A percentile compares a stretch with the other conserved stretches of the same genome.
Evolutionary conservation across 2,888 invertebrate genomes (phyloP).

Genomic region (Cloeon dipterum): DNA sequence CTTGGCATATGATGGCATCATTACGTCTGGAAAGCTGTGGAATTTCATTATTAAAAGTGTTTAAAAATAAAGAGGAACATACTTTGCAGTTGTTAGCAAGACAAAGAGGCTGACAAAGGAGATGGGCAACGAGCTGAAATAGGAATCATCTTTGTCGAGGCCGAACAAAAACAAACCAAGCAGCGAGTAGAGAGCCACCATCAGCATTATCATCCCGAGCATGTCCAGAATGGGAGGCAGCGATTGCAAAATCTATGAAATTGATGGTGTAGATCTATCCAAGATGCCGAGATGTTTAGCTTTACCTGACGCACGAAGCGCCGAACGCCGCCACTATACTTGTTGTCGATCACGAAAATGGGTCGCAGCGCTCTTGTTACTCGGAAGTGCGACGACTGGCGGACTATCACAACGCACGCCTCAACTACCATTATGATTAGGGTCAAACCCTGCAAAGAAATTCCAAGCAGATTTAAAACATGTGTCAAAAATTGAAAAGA

Average conservation of each 20-base stretch:
- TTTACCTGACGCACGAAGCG: slow-evolving; percentile 17
- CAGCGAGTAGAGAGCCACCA: slow-evolving; percentile 60
- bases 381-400: slow-evolving; percentile 66
- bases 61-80: slow-evolving; percentile 15
- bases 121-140: slow-evolving; percentile 54
- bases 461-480: too few species aligned
- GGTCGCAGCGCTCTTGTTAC: slow-evolving; percentile 70
- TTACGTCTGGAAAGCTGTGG: slow-evolving; percentile 74
- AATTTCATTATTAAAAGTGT: neutral
- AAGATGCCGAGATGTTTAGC: too few species aligned
- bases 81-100: slow-evolving; percentile 79
- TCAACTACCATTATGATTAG: slow-evolving; percentile 61
- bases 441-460: slow-evolving; percentile 36
- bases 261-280: too few species aligned
- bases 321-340: slow-evolving; percentile 55
- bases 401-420: slow-evolving; percentile 50
- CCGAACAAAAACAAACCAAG: slow-evolving; percentile 66
- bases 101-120: slow-evolving; percentile 78
- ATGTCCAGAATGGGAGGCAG: slow-evolving; percentile 73
- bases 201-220: slow-evolving; percentile 61
- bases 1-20: slow-evolving; percentile 72
- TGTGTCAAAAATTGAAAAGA: too few species aligned
- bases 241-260: slow-evolving; percentile 67
- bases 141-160: slow-evolving; percentile 42
- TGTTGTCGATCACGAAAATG: slow-evolving; percentile 70